These are phyloP conservation scores for Alethe diademata DNA, from an alignment of 2,113 vertebrate species.

Conservation along the genomic window DNA sequence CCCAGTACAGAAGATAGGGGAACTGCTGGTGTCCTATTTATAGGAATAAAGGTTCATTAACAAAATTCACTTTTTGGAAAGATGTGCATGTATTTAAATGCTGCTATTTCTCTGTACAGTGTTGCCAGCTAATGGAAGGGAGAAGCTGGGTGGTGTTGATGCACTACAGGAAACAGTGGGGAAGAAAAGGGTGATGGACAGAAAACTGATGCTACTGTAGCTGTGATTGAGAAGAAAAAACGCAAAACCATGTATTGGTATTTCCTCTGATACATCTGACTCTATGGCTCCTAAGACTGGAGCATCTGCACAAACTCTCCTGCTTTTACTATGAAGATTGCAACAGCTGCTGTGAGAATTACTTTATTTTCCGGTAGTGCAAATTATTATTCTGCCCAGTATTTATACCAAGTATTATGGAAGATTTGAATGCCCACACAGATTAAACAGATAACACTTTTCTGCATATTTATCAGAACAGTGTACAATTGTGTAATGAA, in stretches of 20 bases:
- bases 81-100: neutral
- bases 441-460: slow-evolving; percentile 7
- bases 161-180: neutral
- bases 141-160: neutral
- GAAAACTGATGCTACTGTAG: neutral
- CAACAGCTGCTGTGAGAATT: slow-evolving; percentile 39
- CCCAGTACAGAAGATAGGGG: neutral
- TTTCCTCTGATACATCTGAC: slow-evolving; percentile 2
- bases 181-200: neutral
- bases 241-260: neutral
- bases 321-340: slow-evolving; percentile 13
- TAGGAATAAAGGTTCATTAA: neutral
- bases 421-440: neutral
- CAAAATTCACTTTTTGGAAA: neutral
- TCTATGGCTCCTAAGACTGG: neutral
- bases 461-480: slow-evolving; percentile 9
- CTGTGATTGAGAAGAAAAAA: neutral
- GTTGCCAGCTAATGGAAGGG: neutral
- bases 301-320: neutral
- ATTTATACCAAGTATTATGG: neutral
- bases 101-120: neutral
- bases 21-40: neutral
- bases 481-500: neutral
- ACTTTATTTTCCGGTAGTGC: slow-evolving; percentile 9
- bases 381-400: neutral